These are phyloP conservation scores for Sipha maydis DNA, from an alignment of 2,888 invertebrate species.

Conservation along the genomic window DNA sequence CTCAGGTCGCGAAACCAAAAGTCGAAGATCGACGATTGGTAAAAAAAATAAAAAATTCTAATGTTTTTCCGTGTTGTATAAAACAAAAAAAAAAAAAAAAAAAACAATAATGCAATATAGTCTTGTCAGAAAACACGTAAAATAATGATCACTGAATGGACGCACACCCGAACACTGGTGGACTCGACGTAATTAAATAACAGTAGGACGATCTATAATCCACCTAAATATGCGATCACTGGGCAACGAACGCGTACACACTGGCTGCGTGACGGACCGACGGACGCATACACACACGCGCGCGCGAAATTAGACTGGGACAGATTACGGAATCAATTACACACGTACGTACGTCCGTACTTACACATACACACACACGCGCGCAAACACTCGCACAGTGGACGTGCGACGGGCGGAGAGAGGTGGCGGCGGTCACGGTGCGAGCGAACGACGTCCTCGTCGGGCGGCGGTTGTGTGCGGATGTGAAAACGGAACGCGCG, in stretches of 20 bases:
- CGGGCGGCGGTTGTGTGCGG: conserved; percentile 46
- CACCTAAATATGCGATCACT: too few species aligned
- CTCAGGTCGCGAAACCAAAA: not conserved
- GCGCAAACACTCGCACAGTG: not conserved
- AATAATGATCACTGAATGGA: too few species aligned
- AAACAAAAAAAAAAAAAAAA: not conserved
- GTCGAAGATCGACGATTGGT: too few species aligned
- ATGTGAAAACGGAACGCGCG: conserved; percentile 21
- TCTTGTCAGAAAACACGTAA: too few species aligned
- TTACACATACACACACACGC: not conserved
- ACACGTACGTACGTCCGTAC: not conserved
- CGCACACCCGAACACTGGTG: too few species aligned
- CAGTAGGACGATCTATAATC: too few species aligned
- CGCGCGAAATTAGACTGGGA: conserved; percentile 56
- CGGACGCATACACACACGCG: not conserved
- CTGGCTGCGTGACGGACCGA: not conserved
- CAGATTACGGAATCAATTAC: conserved; percentile 62
- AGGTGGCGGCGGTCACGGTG: conserved; percentile 40
- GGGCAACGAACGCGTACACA: not conserved
- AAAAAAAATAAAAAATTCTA: not conserved
- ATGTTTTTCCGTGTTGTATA: not conserved
- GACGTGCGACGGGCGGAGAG: not conserved
- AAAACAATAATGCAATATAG: not conserved
- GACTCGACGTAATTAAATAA: too few species aligned
- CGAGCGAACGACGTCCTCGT: conserved; percentile 32